These are phyloP conservation scores for Carollia perspicillata DNA, from an alignment of 2,113 vertebrate species.

Conservation along the genomic window DNA sequence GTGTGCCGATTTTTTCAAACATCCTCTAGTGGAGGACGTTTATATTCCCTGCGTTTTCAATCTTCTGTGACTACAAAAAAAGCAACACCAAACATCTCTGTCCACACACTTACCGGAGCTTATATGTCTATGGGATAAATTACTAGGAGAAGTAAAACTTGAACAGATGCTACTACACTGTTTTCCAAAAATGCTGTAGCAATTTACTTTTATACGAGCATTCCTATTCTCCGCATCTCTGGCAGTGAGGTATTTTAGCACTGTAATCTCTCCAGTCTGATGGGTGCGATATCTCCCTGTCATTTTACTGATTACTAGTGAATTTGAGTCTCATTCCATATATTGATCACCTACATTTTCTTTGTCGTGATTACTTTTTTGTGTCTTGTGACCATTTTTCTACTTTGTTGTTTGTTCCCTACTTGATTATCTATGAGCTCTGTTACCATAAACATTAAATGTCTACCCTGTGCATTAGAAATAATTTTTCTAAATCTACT, in stretches of 20 bases:
- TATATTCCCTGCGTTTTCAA: not conserved
- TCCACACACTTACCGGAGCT: not conserved
- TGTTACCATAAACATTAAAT: constrained; percentile 12
- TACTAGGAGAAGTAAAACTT: not conserved
- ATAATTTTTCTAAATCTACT: not conserved
- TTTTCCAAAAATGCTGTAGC: not conserved
- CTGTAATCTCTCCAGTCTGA: not conserved
- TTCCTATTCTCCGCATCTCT: not conserved
- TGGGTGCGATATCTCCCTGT: not conserved
- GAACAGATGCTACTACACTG: not conserved
- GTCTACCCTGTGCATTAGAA: not conserved
- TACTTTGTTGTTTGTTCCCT: not conserved
- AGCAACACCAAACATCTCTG: not conserved
- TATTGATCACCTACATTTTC: not conserved
- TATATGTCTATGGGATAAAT: not conserved
- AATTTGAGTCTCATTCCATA: not conserved
- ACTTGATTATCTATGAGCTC: not conserved
- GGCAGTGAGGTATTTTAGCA: not conserved
- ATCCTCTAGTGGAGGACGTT: not conserved
- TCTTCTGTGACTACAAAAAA: not conserved
- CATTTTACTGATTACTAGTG: not conserved
- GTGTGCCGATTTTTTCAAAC: constrained; percentile 31
- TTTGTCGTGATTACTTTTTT: not conserved
- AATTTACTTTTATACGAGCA: not conserved
- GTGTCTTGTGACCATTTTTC: not conserved